Base-by-base conservation (phyloP, 1,140 invertebrate genomes). In the Thrips palmi region DNA sequence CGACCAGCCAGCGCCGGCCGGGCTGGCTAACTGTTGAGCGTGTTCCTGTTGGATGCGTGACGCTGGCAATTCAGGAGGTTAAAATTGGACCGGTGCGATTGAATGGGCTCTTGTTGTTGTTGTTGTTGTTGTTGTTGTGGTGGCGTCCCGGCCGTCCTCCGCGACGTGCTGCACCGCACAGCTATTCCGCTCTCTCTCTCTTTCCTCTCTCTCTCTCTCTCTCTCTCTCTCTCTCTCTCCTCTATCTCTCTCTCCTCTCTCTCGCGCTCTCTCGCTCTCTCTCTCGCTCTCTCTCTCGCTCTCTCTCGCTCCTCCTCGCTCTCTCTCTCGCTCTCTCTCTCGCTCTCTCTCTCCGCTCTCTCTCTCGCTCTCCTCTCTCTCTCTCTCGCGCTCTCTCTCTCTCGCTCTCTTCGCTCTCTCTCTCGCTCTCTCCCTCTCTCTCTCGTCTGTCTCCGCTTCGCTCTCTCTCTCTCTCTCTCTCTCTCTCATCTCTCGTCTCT, bases 381-480 rank as follows among this genome's bases (percentile, higher is more conserved):
- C 22, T 35, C 18, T 23, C 12, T 24, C 2, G n/a, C 2, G n/a
- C 20, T 2, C 14, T 8, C 2, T 33, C 14, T 15, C 20, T 12
- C 12, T 8, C 20, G 32, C 4, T n/a, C 20, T 12, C 12, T 22
- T 4, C n/a, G 12, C 4, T 33, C n/a, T 33, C 20, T 33, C 2
- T 19, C 17, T 34, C 12, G 21, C 21, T 34, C 21, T 6, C 21
- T 34, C 5, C 3, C 4, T 6, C 12, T n/a, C 21, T 22, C 25
- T 37, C 6, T 24, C 25, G 19, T 37, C 18, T 32, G 29, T 4
- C 29, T 35, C 34, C 21, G 2, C 3, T 42, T 17, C 39, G 34
- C 33, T 21, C 23, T n/a, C 11, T 34, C 8, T n/a, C n/a, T n/a
- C n/a, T n/a, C n/a, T n/a, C n/a, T n/a, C n/a, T n/a, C n/a, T n/a